Evolutionary conservation across 35 echinoderm and acorn worm species (phyloP).

Genomic region (Heliocidaris tuberculata): DNA sequence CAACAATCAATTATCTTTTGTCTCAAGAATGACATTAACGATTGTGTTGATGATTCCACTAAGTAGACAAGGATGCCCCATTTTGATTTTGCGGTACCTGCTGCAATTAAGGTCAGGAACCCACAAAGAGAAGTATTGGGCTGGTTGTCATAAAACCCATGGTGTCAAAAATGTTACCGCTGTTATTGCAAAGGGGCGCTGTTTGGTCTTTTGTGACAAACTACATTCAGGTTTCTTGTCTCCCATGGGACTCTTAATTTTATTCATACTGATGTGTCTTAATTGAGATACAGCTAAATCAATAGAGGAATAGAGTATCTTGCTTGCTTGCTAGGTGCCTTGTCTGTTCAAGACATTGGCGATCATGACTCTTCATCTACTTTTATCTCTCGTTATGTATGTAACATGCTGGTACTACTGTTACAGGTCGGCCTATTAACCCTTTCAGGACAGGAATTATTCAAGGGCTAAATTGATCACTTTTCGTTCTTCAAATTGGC

Average conservation of each 20-base stretch:
- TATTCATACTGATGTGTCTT: too few relatives aligned
- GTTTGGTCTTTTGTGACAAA: not conserved
- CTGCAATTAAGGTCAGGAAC: not conserved
- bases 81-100: conserved; percentile 9
- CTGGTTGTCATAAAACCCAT: not conserved
- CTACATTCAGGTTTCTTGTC: not conserved
- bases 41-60: not conserved
- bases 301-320: too few relatives aligned
- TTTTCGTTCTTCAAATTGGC: too few relatives aligned
- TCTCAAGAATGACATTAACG: not conserved
- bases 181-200: not conserved
- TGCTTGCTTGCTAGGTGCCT: too few relatives aligned
- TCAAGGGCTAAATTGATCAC: too few relatives aligned
- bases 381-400: too few relatives aligned
- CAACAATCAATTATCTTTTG: not conserved
- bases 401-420: too few relatives aligned
- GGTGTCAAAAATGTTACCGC: not conserved
- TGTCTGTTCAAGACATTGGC: too few relatives aligned
- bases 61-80: not conserved
- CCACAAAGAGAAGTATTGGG: not conserved
- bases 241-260: not conserved
- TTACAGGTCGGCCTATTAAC: too few relatives aligned
- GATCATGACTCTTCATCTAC: too few relatives aligned
- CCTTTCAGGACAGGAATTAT: too few relatives aligned
- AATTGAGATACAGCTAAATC: too few relatives aligned